Conservation (phyloP, 2,113 vertebrate species). For the Phrynosoma platyrhinos region DNA sequence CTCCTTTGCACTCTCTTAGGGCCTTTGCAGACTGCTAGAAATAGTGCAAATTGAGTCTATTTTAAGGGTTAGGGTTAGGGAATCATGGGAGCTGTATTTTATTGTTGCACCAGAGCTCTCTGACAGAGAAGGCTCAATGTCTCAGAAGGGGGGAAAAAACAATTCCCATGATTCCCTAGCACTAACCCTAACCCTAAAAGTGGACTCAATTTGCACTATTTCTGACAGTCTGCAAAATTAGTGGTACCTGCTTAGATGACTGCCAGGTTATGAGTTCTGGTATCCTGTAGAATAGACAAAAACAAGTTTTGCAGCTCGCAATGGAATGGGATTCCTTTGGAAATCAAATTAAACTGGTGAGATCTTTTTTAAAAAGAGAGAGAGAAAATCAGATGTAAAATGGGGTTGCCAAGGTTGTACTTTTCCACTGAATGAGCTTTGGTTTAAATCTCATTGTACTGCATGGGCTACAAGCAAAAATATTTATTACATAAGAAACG, state of each 20-base stretch:
- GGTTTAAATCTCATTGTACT: conserved; percentile 64
- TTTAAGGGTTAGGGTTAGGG: no score
- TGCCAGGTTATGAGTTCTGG: conserved; percentile 73
- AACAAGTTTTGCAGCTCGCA: conserved; percentile 58
- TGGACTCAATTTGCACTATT: no score
- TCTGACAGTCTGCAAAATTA: conserved; percentile 20
- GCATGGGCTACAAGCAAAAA: conserved; percentile 52
- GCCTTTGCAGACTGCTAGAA: no score
- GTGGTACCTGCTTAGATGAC: conserved; percentile 60
- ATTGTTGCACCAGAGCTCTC: no score
- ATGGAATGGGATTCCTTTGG: conserved; percentile 66
- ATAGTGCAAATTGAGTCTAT: no score
- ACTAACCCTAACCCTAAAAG: no score
- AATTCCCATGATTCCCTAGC: no score
- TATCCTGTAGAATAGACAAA: conserved; percentile 66
- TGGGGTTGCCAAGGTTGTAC: conserved; percentile 72
- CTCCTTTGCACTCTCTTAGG: conserved; percentile 34
- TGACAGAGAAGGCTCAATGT: no score
- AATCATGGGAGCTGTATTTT: no score
- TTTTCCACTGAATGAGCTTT: conserved; percentile 72
- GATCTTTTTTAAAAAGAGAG: conserved; percentile 36
- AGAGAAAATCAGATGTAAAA: conserved; percentile 15
- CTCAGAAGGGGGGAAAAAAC: no score
- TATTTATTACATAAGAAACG: conserved; percentile 32
- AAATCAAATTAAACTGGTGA: conserved; percentile 63